These are phyloP conservation scores for Callimico goeldii DNA, from an alignment of 2,797 vertebrate species.

Conservation along the genomic window DNA sequence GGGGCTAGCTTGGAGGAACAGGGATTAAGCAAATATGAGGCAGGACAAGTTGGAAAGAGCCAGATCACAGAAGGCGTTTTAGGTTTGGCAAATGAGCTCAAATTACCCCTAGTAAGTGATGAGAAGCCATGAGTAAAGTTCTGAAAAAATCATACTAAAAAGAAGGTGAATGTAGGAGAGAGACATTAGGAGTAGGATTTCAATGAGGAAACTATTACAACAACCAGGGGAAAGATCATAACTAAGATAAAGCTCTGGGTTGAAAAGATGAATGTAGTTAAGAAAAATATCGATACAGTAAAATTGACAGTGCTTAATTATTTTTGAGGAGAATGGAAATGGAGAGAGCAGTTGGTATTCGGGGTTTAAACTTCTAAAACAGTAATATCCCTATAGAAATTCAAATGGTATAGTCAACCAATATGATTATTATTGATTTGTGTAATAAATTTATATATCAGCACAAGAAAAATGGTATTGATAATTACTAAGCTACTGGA, in stretches of 20 bases:
- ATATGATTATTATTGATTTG: not conserved
- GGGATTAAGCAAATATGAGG: not conserved
- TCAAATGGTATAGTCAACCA: not conserved
- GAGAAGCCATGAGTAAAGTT: not conserved
- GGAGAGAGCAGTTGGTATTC: not conserved
- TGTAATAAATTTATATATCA: not conserved
- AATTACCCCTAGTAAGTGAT: not conserved
- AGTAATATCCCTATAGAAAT: not conserved
- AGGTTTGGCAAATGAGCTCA: not conserved
- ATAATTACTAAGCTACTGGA: not conserved
- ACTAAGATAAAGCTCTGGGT: not conserved
- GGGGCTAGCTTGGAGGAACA: not conserved
- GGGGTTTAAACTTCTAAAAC: not conserved
- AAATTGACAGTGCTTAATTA: not conserved
- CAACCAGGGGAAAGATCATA: not conserved
- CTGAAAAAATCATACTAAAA: not conserved
- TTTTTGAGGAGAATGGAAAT: not conserved
- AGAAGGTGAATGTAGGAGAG: not conserved
- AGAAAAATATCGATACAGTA: not conserved
- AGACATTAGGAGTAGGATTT: not conserved
- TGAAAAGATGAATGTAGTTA: not conserved
- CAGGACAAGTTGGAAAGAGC: not conserved
- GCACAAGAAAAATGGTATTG: not conserved
- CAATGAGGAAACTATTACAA: not conserved
- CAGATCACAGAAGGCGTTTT: not conserved